Evolutionary conservation across 2,113 vertebrate genomes (phyloP).

Genomic region (Pogona vitticeps): DNA sequence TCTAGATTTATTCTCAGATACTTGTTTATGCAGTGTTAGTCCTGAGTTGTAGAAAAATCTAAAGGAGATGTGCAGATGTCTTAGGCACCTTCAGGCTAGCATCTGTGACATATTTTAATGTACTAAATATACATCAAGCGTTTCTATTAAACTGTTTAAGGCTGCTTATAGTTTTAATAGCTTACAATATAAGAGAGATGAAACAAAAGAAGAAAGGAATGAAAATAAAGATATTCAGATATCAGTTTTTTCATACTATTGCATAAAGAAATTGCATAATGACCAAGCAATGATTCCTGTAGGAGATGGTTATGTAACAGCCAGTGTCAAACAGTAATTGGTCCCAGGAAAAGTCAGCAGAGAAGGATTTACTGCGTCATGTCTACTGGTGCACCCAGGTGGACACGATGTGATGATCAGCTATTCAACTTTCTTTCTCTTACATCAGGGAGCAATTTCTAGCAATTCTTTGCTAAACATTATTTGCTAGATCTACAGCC

Average conservation of each 20-base stretch:
- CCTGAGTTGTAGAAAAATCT: no score
- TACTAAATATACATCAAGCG: background rate
- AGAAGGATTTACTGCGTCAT: background rate
- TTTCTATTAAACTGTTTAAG: background rate
- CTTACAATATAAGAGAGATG: background rate
- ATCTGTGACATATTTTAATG: background rate
- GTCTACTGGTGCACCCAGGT: background rate
- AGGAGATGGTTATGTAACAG: no score
- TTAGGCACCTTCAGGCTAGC: background rate
- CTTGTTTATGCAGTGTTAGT: background rate
- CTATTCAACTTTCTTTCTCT: background rate
- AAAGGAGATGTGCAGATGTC: background rate
- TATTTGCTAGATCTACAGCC: background rate
- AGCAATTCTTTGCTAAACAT: background rate
- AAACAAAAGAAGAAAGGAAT: background rate
- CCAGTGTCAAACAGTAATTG: background rate
- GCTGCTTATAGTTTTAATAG: background rate
- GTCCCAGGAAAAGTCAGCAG: background rate
- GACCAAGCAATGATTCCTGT: background rate
- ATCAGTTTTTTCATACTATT: background rate
- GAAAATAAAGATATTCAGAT: background rate
- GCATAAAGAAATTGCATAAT: background rate
- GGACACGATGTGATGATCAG: background rate
- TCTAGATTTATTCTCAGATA: no score
- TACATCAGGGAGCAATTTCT: background rate